Base-by-base conservation (phyloP, 1,140 invertebrate species). In the Stratiolaelaps scimitus region DNA sequence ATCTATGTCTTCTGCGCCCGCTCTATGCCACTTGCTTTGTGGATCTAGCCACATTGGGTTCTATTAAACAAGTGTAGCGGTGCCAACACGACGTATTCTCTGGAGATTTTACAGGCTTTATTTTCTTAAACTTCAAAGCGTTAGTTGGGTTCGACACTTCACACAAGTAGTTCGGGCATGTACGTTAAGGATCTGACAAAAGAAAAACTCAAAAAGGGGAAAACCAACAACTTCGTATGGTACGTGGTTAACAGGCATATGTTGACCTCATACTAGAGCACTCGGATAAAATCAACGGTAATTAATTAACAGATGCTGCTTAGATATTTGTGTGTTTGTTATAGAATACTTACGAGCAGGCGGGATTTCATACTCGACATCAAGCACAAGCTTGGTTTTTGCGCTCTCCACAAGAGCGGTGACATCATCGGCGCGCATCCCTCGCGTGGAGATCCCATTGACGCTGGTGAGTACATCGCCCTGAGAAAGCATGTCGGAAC, bases 361-460 rank as follows among this genome's bases (percentile, higher is more conserved):
- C 71, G 87, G 87, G 71, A 89, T 79, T 68, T 85, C 84, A 73
- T 89, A 90, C 72, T 89, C 86, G 65, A 90, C 81, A 77, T 89
- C 87, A 40, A 90, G 78, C 1, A 83, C 78, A 10, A 88, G 83
- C 47, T 81, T 80, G 64, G 82, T 82, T 56, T 83, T 82, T 7
- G 85, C 83, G 75, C 85, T 85, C 71, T 86, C 84, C 43, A 90
- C 75, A 44, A 89, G 75, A 67, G 81, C 83, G 56, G 86, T 80
- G 1, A 89, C 84, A 73, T 89, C 85, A 66, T 86, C 83, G 73
- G 89, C 87, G 68, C 82, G 83, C 70, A 89, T 78, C n/a, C 81
- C 78, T 1, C 80, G 78, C 1, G 86, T 87, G 46, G 82, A 81
- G 67, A 87, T 86, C 13, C 86, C 87, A 75, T 89, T 89, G 56